Evolutionary conservation across 1,140 invertebrate genomes (phyloP), one percentile per base, ranked within the genome.

Genomic region (Brachionus rubens): DNA sequence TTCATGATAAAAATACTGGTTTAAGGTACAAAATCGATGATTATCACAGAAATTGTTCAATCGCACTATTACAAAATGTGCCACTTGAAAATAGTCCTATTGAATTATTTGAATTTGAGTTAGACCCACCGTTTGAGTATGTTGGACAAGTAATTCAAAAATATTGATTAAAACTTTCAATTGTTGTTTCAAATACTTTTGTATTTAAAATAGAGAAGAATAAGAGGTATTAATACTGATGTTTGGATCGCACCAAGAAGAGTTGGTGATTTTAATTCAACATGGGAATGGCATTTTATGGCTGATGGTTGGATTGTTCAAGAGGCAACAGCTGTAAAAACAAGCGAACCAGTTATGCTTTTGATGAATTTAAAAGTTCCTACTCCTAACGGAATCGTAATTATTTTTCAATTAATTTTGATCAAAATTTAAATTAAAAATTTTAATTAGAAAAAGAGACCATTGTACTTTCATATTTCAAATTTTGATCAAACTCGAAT

Each of bases 231-330:
- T 10, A 72, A 72, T 26, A 50, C 46, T 36, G 68, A 72, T 72
- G 68, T 72, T 12, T 72, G 68, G 68, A 50, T 50, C 50, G 68
- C 68, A 1, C 68, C 68, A 21, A 48, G 68, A 40, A 26, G n/a
- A 33, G 46, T 24, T 33, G 12, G 33, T 36, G 41, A 54, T 6
- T 40, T 21, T 19, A 54, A 48, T 50, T 19, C 19, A 33, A 72
- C 46, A 19, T 48, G 46, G 46, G 68, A 72, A 41, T 72, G 68
- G 68, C 50, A 72, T 41, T 72, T 72, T 72, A 50, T 54, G 46
- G 68, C 68, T 54, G 68, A 72, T 21, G 68, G 68, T 10, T 72
- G 68, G 68, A 24, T 72, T 21, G 50, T 72, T 12, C 68, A 72
- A 50, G 68, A 72, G 50, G 4, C 68, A 50, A 72, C n/a, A 40